These are phyloP conservation scores for Bombus breviceps DNA, from an alignment of 1,140 invertebrate species.

Conservation along the genomic window DNA sequence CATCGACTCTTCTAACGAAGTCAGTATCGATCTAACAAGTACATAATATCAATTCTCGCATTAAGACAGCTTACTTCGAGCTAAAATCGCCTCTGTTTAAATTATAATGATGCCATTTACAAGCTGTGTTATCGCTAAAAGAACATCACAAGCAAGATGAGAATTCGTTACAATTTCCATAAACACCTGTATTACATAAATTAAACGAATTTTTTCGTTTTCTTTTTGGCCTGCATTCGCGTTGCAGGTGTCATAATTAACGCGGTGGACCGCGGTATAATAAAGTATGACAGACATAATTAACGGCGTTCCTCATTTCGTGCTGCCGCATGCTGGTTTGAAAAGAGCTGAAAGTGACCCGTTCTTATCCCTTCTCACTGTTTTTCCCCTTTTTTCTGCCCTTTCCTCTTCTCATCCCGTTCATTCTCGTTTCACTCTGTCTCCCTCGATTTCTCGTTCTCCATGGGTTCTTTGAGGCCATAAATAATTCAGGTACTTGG, in stretches of 20 bases:
- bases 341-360: constrained; percentile 64
- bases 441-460: constrained; percentile 41
- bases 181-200: not conserved
- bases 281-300: constrained; percentile 62
- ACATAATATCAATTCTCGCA: not conserved
- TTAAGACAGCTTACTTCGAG: not conserved
- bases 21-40: too few species aligned
- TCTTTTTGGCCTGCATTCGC: not conserved
- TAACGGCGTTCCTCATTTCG: constrained; percentile 53
- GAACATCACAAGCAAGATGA: not conserved
- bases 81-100: not conserved
- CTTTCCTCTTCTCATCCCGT: not conserved
- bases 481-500: constrained; percentile 71
- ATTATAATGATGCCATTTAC: not conserved
- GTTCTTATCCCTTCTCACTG: constrained; percentile 51
- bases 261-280: constrained; percentile 50
- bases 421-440: constrained; percentile 12
- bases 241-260: constrained; percentile 53
- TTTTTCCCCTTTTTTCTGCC: not conserved
- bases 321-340: constrained; percentile 22
- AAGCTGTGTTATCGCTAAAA: not conserved
- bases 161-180: not conserved
- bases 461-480: constrained; percentile 59
- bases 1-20: not conserved
- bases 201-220: not conserved